Evolutionary conservation across 1,140 invertebrate species (phyloP).

Genomic region (Dysdera silvatica): DNA sequence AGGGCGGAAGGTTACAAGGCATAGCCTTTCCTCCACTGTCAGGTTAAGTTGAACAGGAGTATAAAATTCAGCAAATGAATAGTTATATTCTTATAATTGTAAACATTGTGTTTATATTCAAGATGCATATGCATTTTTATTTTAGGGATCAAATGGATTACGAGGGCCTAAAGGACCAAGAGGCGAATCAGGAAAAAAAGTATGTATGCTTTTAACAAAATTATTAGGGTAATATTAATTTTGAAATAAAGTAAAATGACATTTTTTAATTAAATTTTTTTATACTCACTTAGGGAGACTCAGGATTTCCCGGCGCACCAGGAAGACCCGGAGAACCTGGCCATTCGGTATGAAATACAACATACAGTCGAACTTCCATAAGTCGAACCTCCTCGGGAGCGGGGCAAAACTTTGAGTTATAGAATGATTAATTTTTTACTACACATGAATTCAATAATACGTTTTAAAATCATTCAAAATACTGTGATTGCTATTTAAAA

Average conservation of each 20-base stretch:
- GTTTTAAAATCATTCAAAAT: too few relatives aligned
- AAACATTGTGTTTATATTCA: background rate
- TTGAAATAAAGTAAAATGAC: too few relatives aligned
- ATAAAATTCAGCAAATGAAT: too few relatives aligned
- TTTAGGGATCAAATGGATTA: constrained; percentile 52
- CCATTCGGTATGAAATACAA: constrained; percentile 59
- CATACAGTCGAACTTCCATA: too few relatives aligned
- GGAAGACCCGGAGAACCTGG: constrained; percentile 55
- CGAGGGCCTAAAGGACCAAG: constrained; percentile 63
- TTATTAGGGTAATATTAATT: background rate
- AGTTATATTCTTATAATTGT: constrained; percentile 7
- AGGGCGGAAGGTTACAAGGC: too few relatives aligned
- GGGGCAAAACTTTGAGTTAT: too few relatives aligned
- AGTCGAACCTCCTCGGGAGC: too few relatives aligned
- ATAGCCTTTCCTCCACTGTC: too few relatives aligned
- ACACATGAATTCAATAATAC: too few relatives aligned
- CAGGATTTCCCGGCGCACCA: constrained; percentile 55
- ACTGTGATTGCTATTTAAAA: constrained; percentile 21
- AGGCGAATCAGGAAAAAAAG: constrained; percentile 64
- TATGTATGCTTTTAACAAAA: constrained; percentile 30
- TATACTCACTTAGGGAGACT: constrained; percentile 50
- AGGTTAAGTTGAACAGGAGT: too few relatives aligned
- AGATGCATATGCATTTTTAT: background rate
- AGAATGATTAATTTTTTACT: too few relatives aligned
- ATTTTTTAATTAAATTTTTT: background rate